Evolutionary conservation across 2,888 invertebrate genomes (phyloP), one percentile per base, ranked within the genome.

Genomic region (Acleris laterana): DNA sequence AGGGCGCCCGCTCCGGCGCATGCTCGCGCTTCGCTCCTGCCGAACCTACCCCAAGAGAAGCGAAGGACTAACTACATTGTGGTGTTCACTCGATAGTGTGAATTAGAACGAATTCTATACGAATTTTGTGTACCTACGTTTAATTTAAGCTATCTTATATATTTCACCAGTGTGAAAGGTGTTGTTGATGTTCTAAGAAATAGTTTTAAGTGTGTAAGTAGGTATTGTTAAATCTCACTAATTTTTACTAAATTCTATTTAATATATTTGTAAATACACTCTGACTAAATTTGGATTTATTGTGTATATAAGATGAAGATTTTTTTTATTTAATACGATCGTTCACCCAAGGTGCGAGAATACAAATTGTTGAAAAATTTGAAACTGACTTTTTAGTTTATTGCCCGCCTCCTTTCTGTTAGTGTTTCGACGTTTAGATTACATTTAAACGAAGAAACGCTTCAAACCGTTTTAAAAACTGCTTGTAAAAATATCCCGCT

Each of bases 201-300:
- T 86, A 90, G 85, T 82, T 75, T 68, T 89, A 90, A 89, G 85
- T 72, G 71, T 73, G 72, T 91, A 91, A 84, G 87, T 91, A 91
- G 84, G 87, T 91, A 91, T 91, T 91, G 93, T 93, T 93, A 93
- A 90, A 91, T 88, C 87, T 90, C 93, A 91, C 92, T 92, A 92
- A 92, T 92, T 89, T 91, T 93, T 93, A 93, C 93, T 93, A 93
- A 93, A 93, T 90, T 90, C 89, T 92, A 92, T 92, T 93, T 89
- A 92, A 92, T 93, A 92, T 93, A 93, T 93, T 93, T 93, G 93
- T 93, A 93, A 93, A 93, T 93, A 93, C 93, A 93, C 93, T 89
- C 85, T 82, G 85, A 92, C 90, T 89, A 93, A 89, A 91, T 90
- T 93, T 90, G 83, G 84, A 90, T 91, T 88, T 92, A 92, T 89